Percentiles rank a stretch among this genome's conserved stretches.
phyloP scores from a whole-genome alignment of 2,113 vertebrate genomes.

The Cranoglanis bouderius region DNA sequence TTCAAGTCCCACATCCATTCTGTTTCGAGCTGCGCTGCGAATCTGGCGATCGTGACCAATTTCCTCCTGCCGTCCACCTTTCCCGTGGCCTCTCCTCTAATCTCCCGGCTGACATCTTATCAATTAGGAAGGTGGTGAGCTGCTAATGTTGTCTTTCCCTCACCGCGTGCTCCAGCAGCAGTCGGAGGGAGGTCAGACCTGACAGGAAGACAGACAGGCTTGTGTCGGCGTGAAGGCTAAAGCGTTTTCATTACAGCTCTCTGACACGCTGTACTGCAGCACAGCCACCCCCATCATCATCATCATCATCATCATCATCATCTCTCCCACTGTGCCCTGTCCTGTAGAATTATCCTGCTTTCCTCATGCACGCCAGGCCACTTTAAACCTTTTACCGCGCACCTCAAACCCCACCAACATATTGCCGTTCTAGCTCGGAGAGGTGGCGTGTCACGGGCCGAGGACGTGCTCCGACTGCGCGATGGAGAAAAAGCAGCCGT shows the following conservation, averaged over 20 bases:
- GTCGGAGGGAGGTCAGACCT: slow-evolving; percentile 35
- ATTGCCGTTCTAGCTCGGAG: too few relatives aligned
- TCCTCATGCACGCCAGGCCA: background rate
- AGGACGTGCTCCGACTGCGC: slow-evolving; percentile 45
- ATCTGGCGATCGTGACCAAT: slow-evolving; percentile 26
- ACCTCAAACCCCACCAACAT: background rate
- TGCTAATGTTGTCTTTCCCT: slow-evolving; percentile 6
- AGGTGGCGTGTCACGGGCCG: slow-evolving; percentile 5
- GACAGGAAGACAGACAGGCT: slow-evolving; percentile 26
- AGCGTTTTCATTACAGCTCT: slow-evolving; percentile 44
- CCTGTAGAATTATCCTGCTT: background rate
- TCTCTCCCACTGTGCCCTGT: background rate
- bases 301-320: background rate
- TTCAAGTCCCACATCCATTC: background rate
- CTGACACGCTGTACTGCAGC: slow-evolving; percentile 1
- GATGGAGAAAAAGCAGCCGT: slow-evolving; percentile 25
- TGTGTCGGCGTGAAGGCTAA: slow-evolving; percentile 34
- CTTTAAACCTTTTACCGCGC: background rate
- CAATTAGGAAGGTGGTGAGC: slow-evolving; percentile 36
- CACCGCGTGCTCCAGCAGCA: slow-evolving; percentile 5
- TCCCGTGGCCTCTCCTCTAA: slow-evolving; percentile 30
- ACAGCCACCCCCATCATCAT: background rate
- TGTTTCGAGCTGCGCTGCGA: background rate
- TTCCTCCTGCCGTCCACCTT: background rate
- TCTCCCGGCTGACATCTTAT: slow-evolving; percentile 18